Evolutionary conservation across 2,113 vertebrate genomes (phyloP).

Genomic region (Mus spicilegus): DNA sequence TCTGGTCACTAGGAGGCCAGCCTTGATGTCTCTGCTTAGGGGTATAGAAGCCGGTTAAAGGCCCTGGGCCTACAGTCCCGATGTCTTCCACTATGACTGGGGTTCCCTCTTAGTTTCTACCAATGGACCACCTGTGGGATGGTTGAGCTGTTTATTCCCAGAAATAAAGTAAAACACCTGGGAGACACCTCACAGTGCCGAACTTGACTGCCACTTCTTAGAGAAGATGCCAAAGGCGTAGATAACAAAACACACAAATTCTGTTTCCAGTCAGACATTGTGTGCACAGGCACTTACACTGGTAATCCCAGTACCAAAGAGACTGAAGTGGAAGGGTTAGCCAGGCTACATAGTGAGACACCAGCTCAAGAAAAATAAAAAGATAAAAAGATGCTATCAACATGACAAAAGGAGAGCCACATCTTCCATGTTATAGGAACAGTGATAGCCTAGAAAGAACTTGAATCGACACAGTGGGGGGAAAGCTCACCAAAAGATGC

Average conservation of each 20-base stretch:
- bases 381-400: background rate
- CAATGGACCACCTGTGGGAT: background rate
- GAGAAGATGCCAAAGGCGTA: background rate
- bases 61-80: rapidly evolving
- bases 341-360: background rate
- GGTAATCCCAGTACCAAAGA: background rate
- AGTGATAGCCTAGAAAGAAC: background rate
- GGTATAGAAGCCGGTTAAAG: background rate
- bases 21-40: background rate
- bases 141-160: background rate
- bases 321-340: background rate
- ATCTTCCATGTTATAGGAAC: no score
- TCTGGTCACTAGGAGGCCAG: no score
- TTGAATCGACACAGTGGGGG: background rate
- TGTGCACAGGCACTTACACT: background rate
- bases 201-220: background rate
- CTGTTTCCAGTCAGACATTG: background rate
- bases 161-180: background rate
- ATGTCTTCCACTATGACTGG: rapidly evolving
- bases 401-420: background rate
- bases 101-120: background rate
- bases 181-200: background rate
- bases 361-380: background rate
- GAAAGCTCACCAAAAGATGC: background rate
- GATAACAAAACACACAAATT: background rate